Evolutionary conservation across 1,140 invertebrate species (phyloP).

Genomic region (Luehdorfia chinensis): DNA sequence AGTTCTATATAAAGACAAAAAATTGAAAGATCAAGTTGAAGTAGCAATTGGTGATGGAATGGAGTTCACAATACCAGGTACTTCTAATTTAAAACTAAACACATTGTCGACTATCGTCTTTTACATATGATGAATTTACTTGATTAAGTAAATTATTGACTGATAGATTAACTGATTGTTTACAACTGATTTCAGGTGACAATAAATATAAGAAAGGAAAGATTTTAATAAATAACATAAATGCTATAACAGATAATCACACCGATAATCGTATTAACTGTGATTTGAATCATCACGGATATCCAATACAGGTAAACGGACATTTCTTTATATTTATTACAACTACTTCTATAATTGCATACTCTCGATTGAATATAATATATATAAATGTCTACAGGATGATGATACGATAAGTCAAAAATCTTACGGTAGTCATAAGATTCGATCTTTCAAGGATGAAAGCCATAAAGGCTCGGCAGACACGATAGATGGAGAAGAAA

Average conservation of each 20-base stretch:
- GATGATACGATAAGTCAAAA: conserved; percentile 90
- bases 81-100: not conserved
- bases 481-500: conserved; percentile 90
- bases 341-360: not conserved
- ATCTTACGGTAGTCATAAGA: conserved; percentile 95
- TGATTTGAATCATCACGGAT: conserved; percentile 84
- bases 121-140: too few relatives aligned
- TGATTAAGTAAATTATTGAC: too few relatives aligned
- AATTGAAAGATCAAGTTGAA: conserved; percentile 92
- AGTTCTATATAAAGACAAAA: conserved; percentile 90
- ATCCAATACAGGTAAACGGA: conserved; percentile 74
- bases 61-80: conserved; percentile 94
- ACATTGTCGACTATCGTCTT: not conserved
- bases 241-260: conserved; percentile 82
- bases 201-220: conserved; percentile 86
- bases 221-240: conserved; percentile 84
- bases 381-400: conserved; percentile 65
- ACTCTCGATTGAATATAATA: not conserved
- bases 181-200: conserved; percentile 77
- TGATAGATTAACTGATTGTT: too few relatives aligned
- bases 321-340: conserved; percentile 1
- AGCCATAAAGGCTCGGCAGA: conserved; percentile 92
- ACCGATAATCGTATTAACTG: conserved; percentile 86
- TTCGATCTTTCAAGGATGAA: conserved; percentile 91
- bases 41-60: conserved; percentile 93